A percentile compares a stretch with the other conserved stretches of the same genome.
These are phyloP conservation scores for Catocala fraxini DNA, from an alignment of 2,888 invertebrate genomes.

Conservation along the genomic window DNA sequence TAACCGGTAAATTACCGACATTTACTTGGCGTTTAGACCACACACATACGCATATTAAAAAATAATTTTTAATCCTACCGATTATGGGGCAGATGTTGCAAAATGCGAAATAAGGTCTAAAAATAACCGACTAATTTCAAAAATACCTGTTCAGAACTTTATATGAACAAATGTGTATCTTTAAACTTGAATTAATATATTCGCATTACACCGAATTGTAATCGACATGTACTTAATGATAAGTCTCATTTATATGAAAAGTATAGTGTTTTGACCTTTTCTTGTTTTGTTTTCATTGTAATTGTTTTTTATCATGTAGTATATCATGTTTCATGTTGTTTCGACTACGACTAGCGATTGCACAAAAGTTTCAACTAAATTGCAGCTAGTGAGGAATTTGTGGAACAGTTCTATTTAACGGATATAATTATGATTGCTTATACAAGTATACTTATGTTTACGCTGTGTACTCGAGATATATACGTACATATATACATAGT, in stretches of 20 bases:
- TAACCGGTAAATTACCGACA: constrained; percentile 33
- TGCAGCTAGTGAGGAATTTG: too few species aligned
- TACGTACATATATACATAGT: too few species aligned
- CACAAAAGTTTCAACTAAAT: too few species aligned
- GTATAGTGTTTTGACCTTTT: constrained; percentile 10
- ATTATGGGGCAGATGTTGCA: constrained; percentile 60
- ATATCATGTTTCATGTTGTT: too few species aligned
- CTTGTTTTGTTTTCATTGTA: not conserved
- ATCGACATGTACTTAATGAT: not conserved
- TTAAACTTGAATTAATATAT: constrained; percentile 7
- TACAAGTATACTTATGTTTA: too few species aligned
- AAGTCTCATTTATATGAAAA: constrained; percentile 7
- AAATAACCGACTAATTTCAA: constrained; percentile 51
- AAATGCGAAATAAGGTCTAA: constrained; percentile 59
- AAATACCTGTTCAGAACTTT: not conserved
- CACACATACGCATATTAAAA: constrained; percentile 54
- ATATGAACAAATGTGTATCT: not conserved
- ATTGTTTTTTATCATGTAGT: not conserved
- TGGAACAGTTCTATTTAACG: too few species aligned
- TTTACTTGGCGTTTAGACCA: constrained; percentile 54
- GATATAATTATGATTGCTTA: too few species aligned
- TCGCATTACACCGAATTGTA: constrained; percentile 5
- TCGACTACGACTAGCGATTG: too few species aligned
- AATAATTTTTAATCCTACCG: constrained; percentile 51
- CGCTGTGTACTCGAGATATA: too few species aligned